Percentiles rank a stretch among this genome's conserved stretches.
Conservation (phyloP, 2,888 invertebrate species). For the Melanchra persicariae region DNA sequence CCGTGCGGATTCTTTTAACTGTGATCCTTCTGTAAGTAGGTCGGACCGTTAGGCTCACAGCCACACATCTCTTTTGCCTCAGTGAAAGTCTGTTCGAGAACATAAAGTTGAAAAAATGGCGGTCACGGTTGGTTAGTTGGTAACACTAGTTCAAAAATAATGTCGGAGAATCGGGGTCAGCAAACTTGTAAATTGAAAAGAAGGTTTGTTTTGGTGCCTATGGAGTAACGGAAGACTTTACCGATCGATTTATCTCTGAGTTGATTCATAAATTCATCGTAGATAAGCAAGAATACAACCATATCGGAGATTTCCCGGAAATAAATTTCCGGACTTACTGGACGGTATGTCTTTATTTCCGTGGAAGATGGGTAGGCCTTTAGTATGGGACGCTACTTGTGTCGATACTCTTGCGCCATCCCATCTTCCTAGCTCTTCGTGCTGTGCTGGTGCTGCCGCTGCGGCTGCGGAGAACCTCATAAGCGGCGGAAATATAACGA, state of each 20-base stretch:
- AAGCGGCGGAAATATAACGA: too few species aligned
- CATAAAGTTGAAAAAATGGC: conserved; percentile 41
- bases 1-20: conserved; percentile 51
- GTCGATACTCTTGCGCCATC: too few species aligned
- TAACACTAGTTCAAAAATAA: conserved; percentile 45
- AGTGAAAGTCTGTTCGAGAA: conserved; percentile 59
- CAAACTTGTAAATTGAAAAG: conserved; percentile 58
- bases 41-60: conserved; percentile 69
- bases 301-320: neutral
- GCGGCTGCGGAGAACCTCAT: too few species aligned
- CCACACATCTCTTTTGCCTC: conserved; percentile 61
- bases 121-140: too few species aligned
- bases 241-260: neutral
- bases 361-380: too few species aligned
- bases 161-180: conserved; percentile 40
- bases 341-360: too few species aligned
- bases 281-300: neutral
- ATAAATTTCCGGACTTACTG: neutral
- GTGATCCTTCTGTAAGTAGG: conserved; percentile 67
- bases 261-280: neutral
- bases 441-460: too few species aligned
- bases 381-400: too few species aligned
- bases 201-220: conserved; percentile 48
- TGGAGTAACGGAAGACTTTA: conserved; percentile 2
- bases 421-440: too few species aligned